phyloP scores from a whole-genome alignment of 2,888 invertebrate genomes.

The Mesoligia furuncula region DNA sequence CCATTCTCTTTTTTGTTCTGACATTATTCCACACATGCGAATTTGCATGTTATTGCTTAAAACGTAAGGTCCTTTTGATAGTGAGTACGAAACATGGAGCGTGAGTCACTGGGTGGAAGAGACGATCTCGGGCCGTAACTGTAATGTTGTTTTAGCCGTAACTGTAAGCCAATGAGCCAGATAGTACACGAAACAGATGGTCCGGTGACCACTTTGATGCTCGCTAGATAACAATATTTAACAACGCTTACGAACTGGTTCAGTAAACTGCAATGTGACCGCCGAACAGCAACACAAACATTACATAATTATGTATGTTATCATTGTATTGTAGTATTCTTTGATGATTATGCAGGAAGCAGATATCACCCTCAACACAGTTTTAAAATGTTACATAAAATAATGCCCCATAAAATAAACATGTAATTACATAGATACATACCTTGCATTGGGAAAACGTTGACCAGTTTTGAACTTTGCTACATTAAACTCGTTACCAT shows the following conservation, averaged over 20 bases:
- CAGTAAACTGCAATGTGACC: neutral
- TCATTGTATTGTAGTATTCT: neutral
- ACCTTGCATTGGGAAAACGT: neutral
- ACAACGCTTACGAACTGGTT: slow-evolving; percentile 2
- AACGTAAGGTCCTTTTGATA: slow-evolving; percentile 26
- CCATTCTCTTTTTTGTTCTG: slow-evolving; percentile 64
- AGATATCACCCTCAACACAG: neutral
- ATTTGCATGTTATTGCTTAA: slow-evolving; percentile 42
- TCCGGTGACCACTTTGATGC: slow-evolving; percentile 59
- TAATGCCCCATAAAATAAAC: neutral
- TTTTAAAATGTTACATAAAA: neutral
- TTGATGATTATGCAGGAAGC: neutral
- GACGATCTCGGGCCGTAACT: slow-evolving; percentile 64
- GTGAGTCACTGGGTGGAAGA: slow-evolving; percentile 45
- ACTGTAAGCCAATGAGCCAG: slow-evolving; percentile 75
- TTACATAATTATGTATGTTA: neutral
- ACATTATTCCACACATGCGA: slow-evolving; percentile 17
- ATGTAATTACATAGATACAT: neutral
- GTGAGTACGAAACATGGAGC: slow-evolving; percentile 5
- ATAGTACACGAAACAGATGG: slow-evolving; percentile 66
- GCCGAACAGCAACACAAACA: neutral
- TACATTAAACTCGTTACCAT: neutral
- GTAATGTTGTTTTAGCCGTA: slow-evolving; percentile 62
- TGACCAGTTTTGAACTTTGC: neutral
- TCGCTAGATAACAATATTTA: slow-evolving; percentile 29